Evolutionary conservation across 30 jellyfish, hydroid and myxozoan species (phyloP).

Genomic region (Chironex yamaguchii): DNA sequence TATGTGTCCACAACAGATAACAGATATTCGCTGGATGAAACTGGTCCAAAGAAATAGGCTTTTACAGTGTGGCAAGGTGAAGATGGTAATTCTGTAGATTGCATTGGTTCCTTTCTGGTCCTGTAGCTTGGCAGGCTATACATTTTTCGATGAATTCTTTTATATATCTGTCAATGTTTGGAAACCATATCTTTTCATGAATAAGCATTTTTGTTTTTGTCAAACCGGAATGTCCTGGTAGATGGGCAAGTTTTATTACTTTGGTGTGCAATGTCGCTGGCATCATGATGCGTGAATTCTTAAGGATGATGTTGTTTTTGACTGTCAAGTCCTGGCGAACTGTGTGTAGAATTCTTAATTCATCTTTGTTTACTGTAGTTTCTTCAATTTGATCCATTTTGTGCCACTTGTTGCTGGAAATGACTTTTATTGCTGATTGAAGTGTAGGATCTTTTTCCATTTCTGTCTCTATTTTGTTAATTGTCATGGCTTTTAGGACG

Average conservation of each 20-base stretch:
- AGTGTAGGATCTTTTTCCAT: too few relatives aligned
- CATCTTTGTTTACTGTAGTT: conserved; percentile 1
- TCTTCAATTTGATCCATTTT: background rate
- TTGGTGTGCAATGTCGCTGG: background rate
- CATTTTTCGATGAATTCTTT: background rate
- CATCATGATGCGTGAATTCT: background rate
- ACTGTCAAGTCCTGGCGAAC: background rate
- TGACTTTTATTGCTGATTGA: too few relatives aligned
- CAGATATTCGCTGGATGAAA: conserved; percentile 47
- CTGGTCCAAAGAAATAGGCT: conserved; percentile 46
- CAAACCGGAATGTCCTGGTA: background rate
- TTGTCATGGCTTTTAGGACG: conserved; percentile 61
- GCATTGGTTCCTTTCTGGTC: conserved; percentile 22
- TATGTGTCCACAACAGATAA: conserved; percentile 37
- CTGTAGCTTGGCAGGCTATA: conserved; percentile 35
- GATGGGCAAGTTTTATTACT: background rate
- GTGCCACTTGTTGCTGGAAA: too few relatives aligned
- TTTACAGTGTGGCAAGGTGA: conserved; percentile 52
- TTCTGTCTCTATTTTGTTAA: conserved; percentile 13
- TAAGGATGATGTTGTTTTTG: conserved; percentile 3
- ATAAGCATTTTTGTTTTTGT: background rate
- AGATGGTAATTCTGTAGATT: conserved; percentile 37
- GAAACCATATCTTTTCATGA: conserved; percentile 1
- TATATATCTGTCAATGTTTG: background rate
- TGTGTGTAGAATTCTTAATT: background rate